Evolutionary conservation across 92 coral and sea anemone genomes (phyloP).

Genomic region (Desmophyllum pertusum): DNA sequence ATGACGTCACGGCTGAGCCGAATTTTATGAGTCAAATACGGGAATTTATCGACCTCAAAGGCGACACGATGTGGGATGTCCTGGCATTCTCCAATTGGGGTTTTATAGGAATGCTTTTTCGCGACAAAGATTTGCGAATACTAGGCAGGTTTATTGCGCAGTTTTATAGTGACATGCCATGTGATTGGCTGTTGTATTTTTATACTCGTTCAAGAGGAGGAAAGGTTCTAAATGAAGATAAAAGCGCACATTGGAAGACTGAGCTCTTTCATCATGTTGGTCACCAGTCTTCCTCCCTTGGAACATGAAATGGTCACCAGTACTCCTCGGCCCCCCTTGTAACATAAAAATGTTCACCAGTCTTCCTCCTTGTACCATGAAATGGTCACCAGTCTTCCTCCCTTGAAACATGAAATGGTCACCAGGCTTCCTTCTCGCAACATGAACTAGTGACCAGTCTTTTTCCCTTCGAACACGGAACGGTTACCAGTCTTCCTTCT

Average conservation of each 20-base stretch:
- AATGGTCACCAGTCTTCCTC: conserved; percentile 17
- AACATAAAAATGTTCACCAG: no score
- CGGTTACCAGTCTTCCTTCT: no score
- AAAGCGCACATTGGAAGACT: conserved; percentile 20
- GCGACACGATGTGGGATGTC: conserved; percentile 51
- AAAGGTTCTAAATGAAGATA: conserved; percentile 8
- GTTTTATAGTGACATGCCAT: conserved; percentile 76
- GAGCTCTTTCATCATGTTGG: conserved; percentile 81
- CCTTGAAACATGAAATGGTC: neutral
- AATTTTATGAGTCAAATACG: conserved; percentile 64
- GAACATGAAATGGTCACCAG: conserved; percentile 64
- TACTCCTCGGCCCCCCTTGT: no score
- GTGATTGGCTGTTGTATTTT: conserved; percentile 52
- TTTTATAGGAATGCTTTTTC: conserved; percentile 84
- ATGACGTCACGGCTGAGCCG: conserved; percentile 74
- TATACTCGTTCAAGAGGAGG: neutral
- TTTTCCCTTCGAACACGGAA: neutral
- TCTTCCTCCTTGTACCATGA: no score
- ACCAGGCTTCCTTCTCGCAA: no score
- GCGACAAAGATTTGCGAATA: conserved; percentile 61
- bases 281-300: conserved; percentile 88
- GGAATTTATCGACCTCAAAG: conserved; percentile 56
- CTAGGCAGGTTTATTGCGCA: conserved; percentile 64
- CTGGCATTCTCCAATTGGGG: conserved; percentile 66
- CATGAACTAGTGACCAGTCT: no score